phyloP scores from a whole-genome alignment of 2,113 vertebrate species.

The Campylomormyrus numenius region DNA sequence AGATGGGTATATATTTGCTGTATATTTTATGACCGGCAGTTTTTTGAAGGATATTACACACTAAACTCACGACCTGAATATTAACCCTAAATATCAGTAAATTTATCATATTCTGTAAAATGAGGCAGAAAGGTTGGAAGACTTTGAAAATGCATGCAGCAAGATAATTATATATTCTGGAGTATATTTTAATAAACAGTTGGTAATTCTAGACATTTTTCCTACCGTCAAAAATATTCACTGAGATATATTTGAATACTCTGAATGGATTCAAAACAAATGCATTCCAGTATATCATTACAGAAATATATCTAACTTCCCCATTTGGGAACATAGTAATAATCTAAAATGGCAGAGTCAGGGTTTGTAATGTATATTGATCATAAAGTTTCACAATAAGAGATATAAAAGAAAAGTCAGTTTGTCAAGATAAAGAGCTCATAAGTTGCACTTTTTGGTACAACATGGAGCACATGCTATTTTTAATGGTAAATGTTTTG shows the following conservation, averaged over 20 bases:
- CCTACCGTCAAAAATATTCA: slow-evolving; percentile 56
- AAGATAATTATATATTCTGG: slow-evolving; percentile 37
- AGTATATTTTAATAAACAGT: slow-evolving; percentile 46
- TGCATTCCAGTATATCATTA: background rate
- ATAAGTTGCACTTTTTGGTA: background rate
- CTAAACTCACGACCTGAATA: background rate
- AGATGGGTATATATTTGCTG: background rate
- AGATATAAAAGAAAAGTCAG: background rate
- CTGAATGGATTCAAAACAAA: background rate
- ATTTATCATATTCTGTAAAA: background rate
- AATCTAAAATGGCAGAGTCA: background rate
- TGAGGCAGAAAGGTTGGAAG: background rate
- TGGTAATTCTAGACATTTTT: slow-evolving; percentile 16
- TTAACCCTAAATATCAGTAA: background rate
- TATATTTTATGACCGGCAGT: background rate
- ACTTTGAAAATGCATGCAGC: slow-evolving; percentile 21
- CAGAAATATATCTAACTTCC: background rate
- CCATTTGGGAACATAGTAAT: background rate
- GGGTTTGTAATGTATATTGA: background rate
- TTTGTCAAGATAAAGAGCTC: background rate
- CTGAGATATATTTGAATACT: slow-evolving; percentile 43
- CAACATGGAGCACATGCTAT: background rate
- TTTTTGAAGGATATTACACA: background rate
- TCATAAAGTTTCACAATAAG: background rate
- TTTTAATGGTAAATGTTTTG: background rate